phyloP scores from a whole-genome alignment of 2,797 vertebrate species.

The Channallabes apus region DNA sequence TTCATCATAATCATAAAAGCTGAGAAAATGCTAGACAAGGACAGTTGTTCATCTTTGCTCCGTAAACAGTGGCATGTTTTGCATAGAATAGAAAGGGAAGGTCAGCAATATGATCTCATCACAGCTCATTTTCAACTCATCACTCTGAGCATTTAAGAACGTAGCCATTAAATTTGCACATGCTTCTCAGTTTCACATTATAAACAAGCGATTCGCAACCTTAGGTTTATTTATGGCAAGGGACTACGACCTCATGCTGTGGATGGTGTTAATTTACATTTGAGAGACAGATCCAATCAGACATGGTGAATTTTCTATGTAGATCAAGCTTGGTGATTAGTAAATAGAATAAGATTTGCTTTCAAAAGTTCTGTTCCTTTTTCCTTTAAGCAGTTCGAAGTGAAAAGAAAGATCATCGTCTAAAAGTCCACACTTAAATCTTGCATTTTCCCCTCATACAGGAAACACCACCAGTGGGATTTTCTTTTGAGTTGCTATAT shows the following conservation, averaged over 20 bases:
- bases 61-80: neutral
- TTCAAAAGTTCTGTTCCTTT: neutral
- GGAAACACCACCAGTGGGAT: neutral
- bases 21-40: neutral
- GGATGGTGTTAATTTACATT: neutral
- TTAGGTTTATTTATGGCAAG: neutral
- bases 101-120: neutral
- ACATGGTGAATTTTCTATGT: neutral
- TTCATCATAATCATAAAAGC: neutral
- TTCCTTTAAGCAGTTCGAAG: neutral
- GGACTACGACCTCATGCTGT: neutral
- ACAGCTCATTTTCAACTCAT: neutral
- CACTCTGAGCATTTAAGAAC: neutral
- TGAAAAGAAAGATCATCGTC: neutral
- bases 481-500: neutral
- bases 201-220: neutral
- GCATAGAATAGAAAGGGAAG: neutral
- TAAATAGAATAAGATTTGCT: neutral
- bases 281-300: neutral
- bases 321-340: neutral
- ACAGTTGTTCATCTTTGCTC: neutral
- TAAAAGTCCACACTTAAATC: neutral
- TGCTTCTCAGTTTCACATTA: neutral
- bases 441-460: constrained; percentile 5
- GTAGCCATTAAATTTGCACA: neutral